Evolutionary conservation across 2,888 invertebrate genomes (phyloP), one percentile per base, ranked within the genome.

Genomic region (Diarsia brunnea): DNA sequence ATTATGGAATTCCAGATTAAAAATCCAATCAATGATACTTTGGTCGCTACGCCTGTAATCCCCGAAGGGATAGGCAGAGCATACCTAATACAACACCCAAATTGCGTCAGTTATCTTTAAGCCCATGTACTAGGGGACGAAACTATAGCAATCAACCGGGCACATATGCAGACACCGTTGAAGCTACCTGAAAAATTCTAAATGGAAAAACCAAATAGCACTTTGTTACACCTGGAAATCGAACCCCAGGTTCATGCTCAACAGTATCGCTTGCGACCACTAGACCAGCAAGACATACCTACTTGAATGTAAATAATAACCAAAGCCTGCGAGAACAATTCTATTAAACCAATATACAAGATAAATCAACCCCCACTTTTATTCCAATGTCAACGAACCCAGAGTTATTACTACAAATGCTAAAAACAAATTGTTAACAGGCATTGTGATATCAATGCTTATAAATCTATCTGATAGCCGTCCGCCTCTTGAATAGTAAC

Each of bases 401-500:
- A 64, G 49, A 74, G 24, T 53, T 84, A 84, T 83, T 55, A 70
- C 84, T 47, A 49, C 84, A 61, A 75, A 82, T 70, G 69, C 61
- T 73, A 73, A 79, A 64, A 73, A 70, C 73, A 53, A 68, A 47
- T 47, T 80, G 81, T 84, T 70, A 79, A 84, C 65, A 21, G 61
- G 31, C 73, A 70, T 84, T 76, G 73, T 84, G 64, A 53, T 84
- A 84, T 73, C 81, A 77, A 71, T 70, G 68, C 77, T 81, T 77
- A 78, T 84, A 83, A 84, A 84, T 84, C 84, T 83, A 71, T 81
- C 78, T 16, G 73, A 83, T 84, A 69, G 43, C 47, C 53, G 43
- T 60, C 53, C 58, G 53, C 66, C 11, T 31, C 38, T 67, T 84
- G 84, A 66, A 78, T 84, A 73, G 60, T 67, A 84, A 83, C 67